Evolutionary conservation across 2,888 invertebrate genomes (phyloP).

Genomic region (Himalopsyche kuldschensis): DNA sequence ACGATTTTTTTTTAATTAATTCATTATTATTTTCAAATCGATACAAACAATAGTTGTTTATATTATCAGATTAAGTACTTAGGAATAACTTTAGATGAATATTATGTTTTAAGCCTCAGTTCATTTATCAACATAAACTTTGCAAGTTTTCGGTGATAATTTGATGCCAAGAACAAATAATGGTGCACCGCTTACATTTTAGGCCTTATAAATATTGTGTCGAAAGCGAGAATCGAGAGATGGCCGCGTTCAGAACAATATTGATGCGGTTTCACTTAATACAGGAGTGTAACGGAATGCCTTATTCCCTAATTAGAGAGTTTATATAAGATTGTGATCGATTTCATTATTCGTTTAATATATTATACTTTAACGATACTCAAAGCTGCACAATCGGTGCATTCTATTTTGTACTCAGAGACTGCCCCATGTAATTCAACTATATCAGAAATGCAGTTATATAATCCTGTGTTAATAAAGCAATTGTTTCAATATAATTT

Average conservation of each 20-base stretch:
- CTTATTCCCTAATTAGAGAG: conserved; percentile 21
- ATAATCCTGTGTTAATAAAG: conserved; percentile 31
- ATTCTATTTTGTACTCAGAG: conserved; percentile 25
- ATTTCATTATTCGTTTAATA: conserved; percentile 22
- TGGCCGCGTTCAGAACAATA: not conserved
- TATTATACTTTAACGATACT: conserved; percentile 2
- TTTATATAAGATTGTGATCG: conserved; percentile 25
- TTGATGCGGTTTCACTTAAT: conserved; percentile 5
- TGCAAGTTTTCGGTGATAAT: not conserved
- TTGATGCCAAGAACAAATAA: not conserved
- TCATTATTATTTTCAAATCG: no score
- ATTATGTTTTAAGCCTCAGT: not conserved
- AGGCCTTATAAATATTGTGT: not conserved
- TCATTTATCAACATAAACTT: not conserved
- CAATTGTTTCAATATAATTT: conserved; percentile 28
- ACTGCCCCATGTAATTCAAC: conserved; percentile 29
- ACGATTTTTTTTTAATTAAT: no score
- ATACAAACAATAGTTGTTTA: not conserved
- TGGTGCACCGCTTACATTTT: not conserved
- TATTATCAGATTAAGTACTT: not conserved
- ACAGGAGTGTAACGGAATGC: conserved; percentile 22
- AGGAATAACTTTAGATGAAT: not conserved
- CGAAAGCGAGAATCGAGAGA: not conserved
- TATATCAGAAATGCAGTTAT: conserved; percentile 29
- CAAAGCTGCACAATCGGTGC: conserved; percentile 22